Evolutionary conservation across 2,888 invertebrate genomes (phyloP).

Genomic region (Rhodophaea formosa): DNA sequence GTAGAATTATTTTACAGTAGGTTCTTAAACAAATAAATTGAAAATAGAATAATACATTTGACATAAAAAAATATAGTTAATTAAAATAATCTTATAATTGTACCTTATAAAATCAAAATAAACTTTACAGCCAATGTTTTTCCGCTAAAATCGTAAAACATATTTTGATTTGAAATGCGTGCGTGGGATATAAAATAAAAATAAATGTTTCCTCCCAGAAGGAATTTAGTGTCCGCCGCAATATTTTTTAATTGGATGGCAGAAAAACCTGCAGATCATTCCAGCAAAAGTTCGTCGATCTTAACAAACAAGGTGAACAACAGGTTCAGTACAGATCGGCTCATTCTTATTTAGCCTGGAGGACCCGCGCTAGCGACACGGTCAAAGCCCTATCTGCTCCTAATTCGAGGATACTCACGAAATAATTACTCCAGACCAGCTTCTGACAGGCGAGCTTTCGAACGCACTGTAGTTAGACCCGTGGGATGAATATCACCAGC

Average conservation of each 20-base stretch:
- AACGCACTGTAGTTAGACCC: slow-evolving; percentile 46
- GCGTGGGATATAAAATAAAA: neutral
- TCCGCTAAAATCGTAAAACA: too few species aligned
- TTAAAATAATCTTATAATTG: too few species aligned
- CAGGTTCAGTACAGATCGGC: slow-evolving; percentile 58
- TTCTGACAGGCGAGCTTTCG: slow-evolving; percentile 34
- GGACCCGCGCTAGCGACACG: slow-evolving; percentile 41
- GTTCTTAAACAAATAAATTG: too few species aligned
- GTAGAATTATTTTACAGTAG: neutral
- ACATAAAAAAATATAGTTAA: too few species aligned
- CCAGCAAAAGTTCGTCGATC: slow-evolving; percentile 52
- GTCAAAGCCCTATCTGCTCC: slow-evolving; percentile 50
- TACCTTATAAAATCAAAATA: too few species aligned
- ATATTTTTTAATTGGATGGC: slow-evolving; percentile 1
- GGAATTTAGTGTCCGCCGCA: neutral
- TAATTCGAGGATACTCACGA: slow-evolving; percentile 55
- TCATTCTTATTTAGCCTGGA: slow-evolving; percentile 48
- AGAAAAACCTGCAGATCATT: slow-evolving; percentile 35
- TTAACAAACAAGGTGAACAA: slow-evolving; percentile 56
- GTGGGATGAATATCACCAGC: slow-evolving; percentile 46
- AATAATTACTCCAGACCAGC: slow-evolving; percentile 55
- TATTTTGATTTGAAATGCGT: too few species aligned
- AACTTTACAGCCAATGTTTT: too few species aligned
- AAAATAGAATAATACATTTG: too few species aligned
- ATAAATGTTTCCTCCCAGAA: neutral